Base-by-base conservation (phyloP, 2,888 invertebrate species). In the Lasioglossum pauxillum region DNA sequence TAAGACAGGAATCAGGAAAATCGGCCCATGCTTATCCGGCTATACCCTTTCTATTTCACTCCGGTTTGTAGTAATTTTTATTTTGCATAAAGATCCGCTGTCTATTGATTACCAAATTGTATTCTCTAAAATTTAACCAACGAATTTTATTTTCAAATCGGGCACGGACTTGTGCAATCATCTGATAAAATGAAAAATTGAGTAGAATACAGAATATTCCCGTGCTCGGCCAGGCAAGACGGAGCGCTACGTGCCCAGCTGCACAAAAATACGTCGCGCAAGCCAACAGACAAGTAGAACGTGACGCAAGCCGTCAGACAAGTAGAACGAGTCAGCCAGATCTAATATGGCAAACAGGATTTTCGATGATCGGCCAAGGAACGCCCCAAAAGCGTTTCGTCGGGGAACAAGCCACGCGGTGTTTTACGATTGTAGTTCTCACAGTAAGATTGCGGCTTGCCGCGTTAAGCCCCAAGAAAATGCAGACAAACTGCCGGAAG, bases 401-500 rank as follows among this genome's bases (percentile, higher is more conserved):
- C 5, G 16, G 67, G 19, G 35, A 67, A 31, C 67, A 31, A 35
- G 31, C 35, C 19, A 7, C 67, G 35, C 67, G 35, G 19, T 67
- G 67, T 67, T 67, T 67, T 35, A 8, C 67, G 35, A 16, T 35
- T 67, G 67, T 67, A 35, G 23, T 35, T 67, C 67, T 16, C 67
- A 5, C 46, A 35, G 35, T 19, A 31, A 67, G 67, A 67, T 67
- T 67, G 35, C 67, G 35, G 35, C 35, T 67, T 31, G 67, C 67
- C 67, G 67, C 23, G 67, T 35, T 67, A 67, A 67, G 67, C 67
- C 19, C 67, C 67, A 31, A 67, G 67, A 35, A 69, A 69, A 69
- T 69, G 69, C 38, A 76, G 71, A 71, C 71, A 57, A 71, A 77
- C 57, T 76, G 23, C 71, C 7, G 8, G 12, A 69, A 57, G 44